Percentiles rank a stretch among this genome's conserved stretches.
These are phyloP conservation scores for Babylonia areolata DNA, from an alignment of 1,140 invertebrate species.

Conservation along the genomic window DNA sequence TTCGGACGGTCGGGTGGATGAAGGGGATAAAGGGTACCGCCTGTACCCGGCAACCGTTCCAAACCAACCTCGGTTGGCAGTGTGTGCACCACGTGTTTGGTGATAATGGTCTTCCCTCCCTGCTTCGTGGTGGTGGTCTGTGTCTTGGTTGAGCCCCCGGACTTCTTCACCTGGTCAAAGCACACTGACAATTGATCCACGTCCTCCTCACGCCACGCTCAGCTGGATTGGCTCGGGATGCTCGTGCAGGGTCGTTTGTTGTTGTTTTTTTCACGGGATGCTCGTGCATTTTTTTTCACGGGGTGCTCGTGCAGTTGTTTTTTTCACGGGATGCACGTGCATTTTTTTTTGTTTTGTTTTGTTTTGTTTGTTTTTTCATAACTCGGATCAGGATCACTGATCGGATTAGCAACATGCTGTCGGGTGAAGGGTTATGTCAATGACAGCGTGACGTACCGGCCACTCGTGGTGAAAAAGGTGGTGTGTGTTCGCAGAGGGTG, in stretches of 20 bases:
- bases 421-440: not conserved
- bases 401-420: not conserved
- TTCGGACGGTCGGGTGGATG: not conserved
- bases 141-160: not conserved
- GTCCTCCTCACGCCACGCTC: no score
- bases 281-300: no score
- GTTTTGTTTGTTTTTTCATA: no score
- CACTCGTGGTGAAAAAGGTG: not conserved
- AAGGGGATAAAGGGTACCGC: not conserved
- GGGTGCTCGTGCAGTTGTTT: not conserved
- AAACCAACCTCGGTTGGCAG: slow-evolving; percentile 5
- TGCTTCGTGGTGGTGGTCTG: not conserved
- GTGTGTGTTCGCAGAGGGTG: not conserved
- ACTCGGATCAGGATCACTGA: not conserved
- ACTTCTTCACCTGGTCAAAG: not conserved
- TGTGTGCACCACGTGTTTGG: not conserved
- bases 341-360: no score
- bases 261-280: not conserved
- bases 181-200: not conserved
- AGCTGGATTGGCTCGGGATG: no score
- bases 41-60: not conserved
- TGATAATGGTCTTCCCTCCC: slow-evolving; percentile 7
- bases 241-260: no score
- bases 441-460: not conserved
- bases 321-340: not conserved